Evolutionary conservation across 2,888 invertebrate species (phyloP).

Genomic region (Philhelius pedissequus): DNA sequence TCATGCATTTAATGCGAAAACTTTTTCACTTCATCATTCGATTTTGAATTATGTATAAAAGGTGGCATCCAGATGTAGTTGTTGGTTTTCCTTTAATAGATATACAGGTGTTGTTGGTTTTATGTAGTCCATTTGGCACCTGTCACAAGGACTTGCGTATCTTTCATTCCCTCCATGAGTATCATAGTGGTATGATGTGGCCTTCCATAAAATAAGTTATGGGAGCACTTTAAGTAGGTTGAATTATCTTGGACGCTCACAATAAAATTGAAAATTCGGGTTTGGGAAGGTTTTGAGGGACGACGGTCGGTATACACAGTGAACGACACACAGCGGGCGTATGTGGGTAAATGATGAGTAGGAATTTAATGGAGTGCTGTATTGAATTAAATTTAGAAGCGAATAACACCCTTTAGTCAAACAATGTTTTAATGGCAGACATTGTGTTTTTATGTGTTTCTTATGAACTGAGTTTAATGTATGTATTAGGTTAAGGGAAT

Average conservation of each 20-base stretch:
- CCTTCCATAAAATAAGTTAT: constrained; percentile 39
- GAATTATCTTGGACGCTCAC: constrained; percentile 31
- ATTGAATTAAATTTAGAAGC: constrained; percentile 47
- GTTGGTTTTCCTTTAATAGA: constrained; percentile 13
- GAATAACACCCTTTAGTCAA: constrained; percentile 23
- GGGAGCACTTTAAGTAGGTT: constrained; percentile 22
- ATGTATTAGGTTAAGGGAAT: neutral
- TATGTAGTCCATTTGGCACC: constrained; percentile 47
- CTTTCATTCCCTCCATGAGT: constrained; percentile 5
- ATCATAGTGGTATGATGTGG: neutral
- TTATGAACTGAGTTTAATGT: neutral
- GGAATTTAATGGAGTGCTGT: constrained; percentile 51
- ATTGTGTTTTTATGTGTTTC: constrained; percentile 35
- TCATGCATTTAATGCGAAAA: constrained; percentile 60
- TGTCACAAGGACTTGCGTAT: constrained; percentile 29
- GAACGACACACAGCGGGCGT: neutral
- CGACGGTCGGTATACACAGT: no score
- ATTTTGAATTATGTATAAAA: constrained; percentile 67
- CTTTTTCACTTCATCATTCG: constrained; percentile 61
- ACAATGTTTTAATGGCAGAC: constrained; percentile 35
- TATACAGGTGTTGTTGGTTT: constrained; percentile 12
- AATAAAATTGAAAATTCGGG: constrained; percentile 48
- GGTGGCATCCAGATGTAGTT: constrained; percentile 5
- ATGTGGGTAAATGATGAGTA: constrained; percentile 33
- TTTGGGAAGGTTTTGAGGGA: neutral